These are phyloP conservation scores for Selenia dentaria DNA, from an alignment of 2,888 invertebrate species.

Conservation along the genomic window DNA sequence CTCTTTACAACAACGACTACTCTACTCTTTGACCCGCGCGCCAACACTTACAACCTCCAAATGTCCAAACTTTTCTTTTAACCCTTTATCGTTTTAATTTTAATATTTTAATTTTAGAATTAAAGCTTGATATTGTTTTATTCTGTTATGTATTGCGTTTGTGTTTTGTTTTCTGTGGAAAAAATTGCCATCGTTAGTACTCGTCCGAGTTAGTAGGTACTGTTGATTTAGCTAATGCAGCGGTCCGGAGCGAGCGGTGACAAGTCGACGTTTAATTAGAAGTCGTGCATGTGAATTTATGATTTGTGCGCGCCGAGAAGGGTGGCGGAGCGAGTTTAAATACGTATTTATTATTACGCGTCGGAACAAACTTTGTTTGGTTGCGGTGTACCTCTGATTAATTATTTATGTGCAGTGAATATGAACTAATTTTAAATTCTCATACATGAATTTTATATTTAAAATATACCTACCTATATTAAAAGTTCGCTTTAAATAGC, in stretches of 20 bases:
- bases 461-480: too few relatives aligned
- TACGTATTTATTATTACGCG: constrained; percentile 34
- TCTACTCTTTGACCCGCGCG: constrained; percentile 35
- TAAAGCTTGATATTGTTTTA: constrained; percentile 50
- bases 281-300: constrained; percentile 36
- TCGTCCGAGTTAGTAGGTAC: constrained; percentile 14
- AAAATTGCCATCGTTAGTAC: constrained; percentile 28
- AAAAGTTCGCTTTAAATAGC: too few relatives aligned
- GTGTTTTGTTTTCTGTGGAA: constrained; percentile 54
- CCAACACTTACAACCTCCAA: constrained; percentile 15
- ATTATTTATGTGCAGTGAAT: constrained; percentile 18
- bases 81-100: constrained; percentile 21
- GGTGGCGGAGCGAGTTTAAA: constrained; percentile 38
- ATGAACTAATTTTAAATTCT: background rate
- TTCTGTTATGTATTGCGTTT: constrained; percentile 44
- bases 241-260: constrained; percentile 44
- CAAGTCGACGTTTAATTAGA: constrained; percentile 37
- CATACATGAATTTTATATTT: too few relatives aligned
- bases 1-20: constrained; percentile 39
- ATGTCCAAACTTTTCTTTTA: background rate
- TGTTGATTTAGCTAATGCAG: constrained; percentile 5
- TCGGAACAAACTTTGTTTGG: constrained; percentile 31
- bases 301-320: constrained; percentile 40
- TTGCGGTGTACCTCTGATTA: constrained; percentile 17
- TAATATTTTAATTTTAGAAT: constrained; percentile 34